Base-by-base conservation (phyloP, 1,140 invertebrate species). In the Drosophila cardini region DNA sequence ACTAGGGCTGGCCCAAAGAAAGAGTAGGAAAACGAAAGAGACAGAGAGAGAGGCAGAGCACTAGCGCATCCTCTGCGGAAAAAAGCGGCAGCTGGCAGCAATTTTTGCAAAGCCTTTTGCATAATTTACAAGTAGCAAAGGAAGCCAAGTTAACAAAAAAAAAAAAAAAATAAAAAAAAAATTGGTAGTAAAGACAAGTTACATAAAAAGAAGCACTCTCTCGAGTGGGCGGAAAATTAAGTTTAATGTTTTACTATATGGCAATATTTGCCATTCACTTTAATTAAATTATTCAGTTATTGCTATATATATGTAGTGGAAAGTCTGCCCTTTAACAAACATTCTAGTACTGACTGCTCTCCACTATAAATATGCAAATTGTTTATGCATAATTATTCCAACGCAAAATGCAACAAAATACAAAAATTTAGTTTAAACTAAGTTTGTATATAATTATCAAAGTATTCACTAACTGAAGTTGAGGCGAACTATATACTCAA, bases 211-310 rank as follows among this genome's bases (percentile, higher is more conserved):
- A 50, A 16, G 18, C 15, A 10, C 18, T n/a, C 55, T 15, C 13
- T 48, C 48, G 18, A 68, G 70, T 73, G 70, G 74, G 63, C 45
- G 74, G 58, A 32, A 73, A 68, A 77, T 68, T 68, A 40, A 78
- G 65, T 78, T 78, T 76, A 76, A 78, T 80, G 84, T 73, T 79
- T 80, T 71, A 76, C 76, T 68, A 83, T 60, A 74, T 42, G 67
- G 60, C 52, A 58, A 58, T 75, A 87, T 84, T 72, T 60, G 76
- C 63, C 65, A 84, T 79, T 79, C 62, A 67, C 71, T 75, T 63
- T 89, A 87, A 89, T 89, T 70, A 78, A 89, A 89, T 78, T 89
- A 89, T 84, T 50, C 80, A 74, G 84, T 78, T 89, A 87, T 80
- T 70, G 70, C 67, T 80, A 72, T 56, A 74, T 84, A 68, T 62